Conservation (phyloP, 2,888 invertebrate genomes). For the Callimorpha dominula region DNA sequence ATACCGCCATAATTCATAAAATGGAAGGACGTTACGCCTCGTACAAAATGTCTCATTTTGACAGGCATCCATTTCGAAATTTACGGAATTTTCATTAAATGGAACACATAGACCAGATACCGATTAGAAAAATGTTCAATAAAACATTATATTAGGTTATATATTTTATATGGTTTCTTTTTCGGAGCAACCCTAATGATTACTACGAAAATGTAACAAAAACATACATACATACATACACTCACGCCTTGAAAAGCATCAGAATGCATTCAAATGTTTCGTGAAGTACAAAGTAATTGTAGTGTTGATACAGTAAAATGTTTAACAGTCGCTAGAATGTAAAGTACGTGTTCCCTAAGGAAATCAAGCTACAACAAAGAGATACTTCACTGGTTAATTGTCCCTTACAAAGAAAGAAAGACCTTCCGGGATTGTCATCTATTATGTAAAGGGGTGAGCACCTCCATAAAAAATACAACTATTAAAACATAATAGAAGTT, state of each 20-base stretch:
- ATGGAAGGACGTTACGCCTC: background rate
- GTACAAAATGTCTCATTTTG: constrained; percentile 30
- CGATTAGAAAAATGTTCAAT: background rate
- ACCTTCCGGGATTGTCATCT: background rate
- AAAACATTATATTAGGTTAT: background rate
- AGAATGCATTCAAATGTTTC: background rate
- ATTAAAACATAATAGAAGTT: constrained; percentile 39
- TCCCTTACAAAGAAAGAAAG: background rate
- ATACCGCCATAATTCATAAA: constrained; percentile 7
- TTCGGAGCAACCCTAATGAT: background rate
- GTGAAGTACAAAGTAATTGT: no score
- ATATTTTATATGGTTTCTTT: background rate
- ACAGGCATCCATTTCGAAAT: constrained; percentile 35
- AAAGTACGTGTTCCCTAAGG: background rate
- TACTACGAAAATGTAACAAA: background rate
- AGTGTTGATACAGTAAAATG: background rate
- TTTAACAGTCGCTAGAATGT: background rate
- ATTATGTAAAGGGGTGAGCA: constrained; percentile 23
- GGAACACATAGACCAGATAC: background rate
- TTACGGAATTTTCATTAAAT: constrained; percentile 14
- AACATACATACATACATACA: background rate
- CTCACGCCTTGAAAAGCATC: background rate
- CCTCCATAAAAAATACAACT: constrained; percentile 26
- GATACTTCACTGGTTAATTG: background rate
- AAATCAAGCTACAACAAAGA: background rate